phyloP scores from a whole-genome alignment of 2,888 invertebrate genomes.

The Zaprionus lineosus region DNA sequence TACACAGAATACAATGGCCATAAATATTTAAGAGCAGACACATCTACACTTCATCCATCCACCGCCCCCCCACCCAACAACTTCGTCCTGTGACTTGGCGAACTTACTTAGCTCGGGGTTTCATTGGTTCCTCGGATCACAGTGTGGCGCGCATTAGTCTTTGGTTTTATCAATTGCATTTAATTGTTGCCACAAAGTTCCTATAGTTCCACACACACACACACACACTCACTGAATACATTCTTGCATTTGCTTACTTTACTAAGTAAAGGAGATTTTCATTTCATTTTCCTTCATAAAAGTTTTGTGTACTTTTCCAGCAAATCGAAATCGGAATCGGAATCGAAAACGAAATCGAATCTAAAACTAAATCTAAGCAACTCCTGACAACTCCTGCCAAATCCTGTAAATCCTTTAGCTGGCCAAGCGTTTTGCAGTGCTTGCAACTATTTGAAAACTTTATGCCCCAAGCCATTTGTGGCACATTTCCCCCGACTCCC shows the following conservation, averaged over 20 bases:
- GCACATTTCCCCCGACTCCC: no score
- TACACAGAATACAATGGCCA: constrained; percentile 5
- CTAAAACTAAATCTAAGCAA: constrained; percentile 1
- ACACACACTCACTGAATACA: constrained; percentile 14
- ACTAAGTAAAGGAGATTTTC: constrained; percentile 57
- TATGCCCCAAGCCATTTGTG: constrained; percentile 38
- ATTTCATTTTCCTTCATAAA: constrained; percentile 70
- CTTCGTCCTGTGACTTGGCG: no score
- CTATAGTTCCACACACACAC: not conserved
- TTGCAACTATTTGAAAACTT: constrained; percentile 63
- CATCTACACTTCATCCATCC: not conserved
- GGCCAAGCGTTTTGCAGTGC: constrained; percentile 55
- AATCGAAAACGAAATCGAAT: no score
- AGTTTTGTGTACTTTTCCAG: constrained; percentile 65
- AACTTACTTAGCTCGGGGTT: constrained; percentile 19
- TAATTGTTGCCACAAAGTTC: constrained; percentile 68
- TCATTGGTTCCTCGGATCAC: constrained; percentile 28
- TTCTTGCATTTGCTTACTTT: constrained; percentile 39
- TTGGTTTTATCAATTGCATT: constrained; percentile 52
- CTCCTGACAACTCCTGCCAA: constrained; percentile 34
- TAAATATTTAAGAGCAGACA: constrained; percentile 39
- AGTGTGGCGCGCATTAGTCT: constrained; percentile 30
- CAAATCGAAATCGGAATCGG: constrained; percentile 76
- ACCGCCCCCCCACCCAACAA: not conserved
- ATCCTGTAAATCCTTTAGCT: constrained; percentile 58